Evolutionary conservation across 2,888 invertebrate species (phyloP), one percentile per base, ranked within the genome.

Genomic region (Sturmia bella): DNA sequence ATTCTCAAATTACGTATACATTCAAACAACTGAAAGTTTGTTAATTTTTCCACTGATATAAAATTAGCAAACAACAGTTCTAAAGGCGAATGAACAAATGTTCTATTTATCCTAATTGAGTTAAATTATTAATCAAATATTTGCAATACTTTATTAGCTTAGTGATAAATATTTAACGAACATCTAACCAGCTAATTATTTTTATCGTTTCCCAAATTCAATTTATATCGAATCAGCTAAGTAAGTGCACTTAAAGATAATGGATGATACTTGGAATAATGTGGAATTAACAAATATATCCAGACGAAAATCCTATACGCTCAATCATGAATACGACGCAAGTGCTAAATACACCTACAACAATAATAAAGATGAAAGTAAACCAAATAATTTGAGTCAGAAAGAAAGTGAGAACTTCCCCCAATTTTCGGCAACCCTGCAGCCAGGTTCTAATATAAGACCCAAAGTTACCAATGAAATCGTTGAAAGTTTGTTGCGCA

Each of bases 371-470:
- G 41, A 61, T 21, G 77, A 70, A 41, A 45, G 0, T 39, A 4
- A 27, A n/a, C 9, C 72, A 32, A 45, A 45, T 15, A 45, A 61
- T 19, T 11, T 12, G 21, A 45, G 12, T 27, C 39, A n/a, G 1
- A 54, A 13, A 15, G 12, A 68, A 32, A 13, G 9, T 13, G 45
- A 43, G 6, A 56, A 56, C 17, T 48, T 63, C 27, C 39, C 21
- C 41, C 12, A 13, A 43, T 2, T 37, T 7, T 61, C 54, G 3
- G 11, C 32, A 2, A 72, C 57, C 27, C 86, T 91, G 13, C 85
- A 90, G 73, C 91, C 91, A 0, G 91, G 91, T 3, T 88, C 88
- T 1, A 88, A 89, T 84, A 90, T 91, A 32, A 87, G 88, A 72
- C 91, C 91, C 0, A 88, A 88, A 59, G 85, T 91, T 9, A 81